These are phyloP conservation scores for Drosophila acutilabella DNA, from an alignment of 2,888 invertebrate genomes.

Conservation along the genomic window DNA sequence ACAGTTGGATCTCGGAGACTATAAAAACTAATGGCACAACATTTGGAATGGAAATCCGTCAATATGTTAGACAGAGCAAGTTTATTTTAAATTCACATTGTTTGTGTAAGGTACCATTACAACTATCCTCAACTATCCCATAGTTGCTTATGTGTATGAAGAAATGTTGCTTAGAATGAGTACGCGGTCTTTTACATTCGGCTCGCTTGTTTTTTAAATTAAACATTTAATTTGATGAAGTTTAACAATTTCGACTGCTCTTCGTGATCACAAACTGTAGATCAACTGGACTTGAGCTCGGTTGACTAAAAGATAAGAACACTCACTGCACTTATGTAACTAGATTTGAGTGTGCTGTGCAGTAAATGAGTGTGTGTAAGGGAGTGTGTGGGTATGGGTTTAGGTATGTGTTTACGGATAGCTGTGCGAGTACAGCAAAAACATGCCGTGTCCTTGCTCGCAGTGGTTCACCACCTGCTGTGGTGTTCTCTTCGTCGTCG, in stretches of 20 bases:
- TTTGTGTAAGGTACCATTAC: no score
- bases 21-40: no score
- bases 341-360: slow-evolving; percentile 13
- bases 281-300: slow-evolving; percentile 6
- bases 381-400: neutral
- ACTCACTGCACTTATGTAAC: slow-evolving; percentile 23
- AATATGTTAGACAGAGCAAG: no score
- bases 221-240: no score
- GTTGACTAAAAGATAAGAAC: slow-evolving; percentile 11
- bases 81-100: no score
- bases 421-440: slow-evolving; percentile 17
- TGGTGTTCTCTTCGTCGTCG: slow-evolving; percentile 40
- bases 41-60: no score
- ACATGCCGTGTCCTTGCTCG: slow-evolving; percentile 53
- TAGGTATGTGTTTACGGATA: slow-evolving; percentile 6
- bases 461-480: slow-evolving; percentile 70
- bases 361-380: neutral
- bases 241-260: neutral
- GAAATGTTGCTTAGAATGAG: no score
- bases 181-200: no score
- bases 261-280: neutral
- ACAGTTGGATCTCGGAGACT: no score
- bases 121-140: no score
- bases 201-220: no score
- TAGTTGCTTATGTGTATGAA: no score